Evolutionary conservation across 2,113 vertebrate genomes (phyloP).

Genomic region (Willisornis vidua): DNA sequence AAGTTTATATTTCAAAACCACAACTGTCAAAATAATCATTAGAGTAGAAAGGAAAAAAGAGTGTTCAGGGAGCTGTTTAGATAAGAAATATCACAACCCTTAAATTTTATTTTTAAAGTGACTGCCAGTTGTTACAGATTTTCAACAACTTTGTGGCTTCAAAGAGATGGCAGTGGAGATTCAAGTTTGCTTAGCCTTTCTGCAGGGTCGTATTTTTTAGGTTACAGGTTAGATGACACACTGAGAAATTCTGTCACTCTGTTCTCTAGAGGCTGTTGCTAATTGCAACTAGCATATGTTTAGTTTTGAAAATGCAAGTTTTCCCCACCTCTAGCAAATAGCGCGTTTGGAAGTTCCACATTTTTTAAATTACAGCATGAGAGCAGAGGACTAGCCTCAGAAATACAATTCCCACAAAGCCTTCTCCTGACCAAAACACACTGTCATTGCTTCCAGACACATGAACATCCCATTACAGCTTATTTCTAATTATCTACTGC

Average conservation of each 20-base stretch:
- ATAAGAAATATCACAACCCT: not conserved
- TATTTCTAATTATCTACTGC: not conserved
- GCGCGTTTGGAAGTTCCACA: accelerated
- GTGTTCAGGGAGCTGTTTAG: not conserved
- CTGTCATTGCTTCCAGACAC: not conserved
- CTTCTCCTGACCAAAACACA: not conserved
- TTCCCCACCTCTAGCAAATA: not conserved
- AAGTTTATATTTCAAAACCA: not conserved
- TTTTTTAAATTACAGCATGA: not conserved
- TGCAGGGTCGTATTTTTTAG: not conserved
- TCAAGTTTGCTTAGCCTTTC: not conserved
- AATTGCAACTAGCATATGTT: not conserved
- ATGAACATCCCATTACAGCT: accelerated
- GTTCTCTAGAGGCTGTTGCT: not conserved
- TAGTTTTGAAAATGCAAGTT: not conserved
- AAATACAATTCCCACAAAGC: not conserved
- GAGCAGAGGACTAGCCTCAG: not conserved
- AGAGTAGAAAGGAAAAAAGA: not conserved
- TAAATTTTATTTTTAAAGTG: not conserved
- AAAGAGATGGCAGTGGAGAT: not conserved
- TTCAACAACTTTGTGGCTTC: not conserved
- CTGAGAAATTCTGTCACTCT: not conserved
- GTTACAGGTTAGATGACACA: not conserved
- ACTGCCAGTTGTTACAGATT: not conserved
- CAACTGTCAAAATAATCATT: constrained; percentile 16